Conservation (phyloP, 2,888 invertebrate species). For the Cantharis rufa region DNA sequence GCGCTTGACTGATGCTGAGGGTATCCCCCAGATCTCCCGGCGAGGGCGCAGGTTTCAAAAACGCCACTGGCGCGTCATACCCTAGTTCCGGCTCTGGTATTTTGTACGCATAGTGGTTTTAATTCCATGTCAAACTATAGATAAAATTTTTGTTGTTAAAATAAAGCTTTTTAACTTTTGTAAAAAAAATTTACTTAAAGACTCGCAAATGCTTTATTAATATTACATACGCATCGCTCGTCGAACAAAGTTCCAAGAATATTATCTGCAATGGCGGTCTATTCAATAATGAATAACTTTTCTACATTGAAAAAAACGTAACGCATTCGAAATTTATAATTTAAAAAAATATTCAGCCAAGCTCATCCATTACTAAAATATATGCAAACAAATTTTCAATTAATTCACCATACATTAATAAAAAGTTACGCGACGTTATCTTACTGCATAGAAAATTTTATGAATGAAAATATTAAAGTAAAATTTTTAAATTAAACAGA, state of each 20-base stretch:
- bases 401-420: not conserved
- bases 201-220: constrained; percentile 1
- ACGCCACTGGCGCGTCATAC: too few relatives aligned
- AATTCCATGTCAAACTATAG: not conserved
- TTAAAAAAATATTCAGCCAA: not conserved
- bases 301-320: not conserved
- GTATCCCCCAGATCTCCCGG: too few relatives aligned
- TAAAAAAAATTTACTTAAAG: constrained; percentile 8
- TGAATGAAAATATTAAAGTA: not conserved
- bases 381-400: not conserved
- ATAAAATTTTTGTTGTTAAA: not conserved
- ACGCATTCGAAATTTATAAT: not conserved
- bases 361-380: not conserved
- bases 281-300: constrained; percentile 15
- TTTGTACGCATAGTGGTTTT: too few relatives aligned
- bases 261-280: constrained; percentile 6
- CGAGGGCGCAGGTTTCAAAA: too few relatives aligned
- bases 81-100: too few relatives aligned
- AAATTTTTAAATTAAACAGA: not conserved
- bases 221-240: constrained; percentile 9
- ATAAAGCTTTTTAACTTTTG: not conserved
- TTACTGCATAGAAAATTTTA: not conserved
- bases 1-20: too few relatives aligned
- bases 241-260: not conserved
- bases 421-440: not conserved